These are phyloP conservation scores for Phyllotreta striolata DNA, from an alignment of 2,888 invertebrate species.

Conservation along the genomic window DNA sequence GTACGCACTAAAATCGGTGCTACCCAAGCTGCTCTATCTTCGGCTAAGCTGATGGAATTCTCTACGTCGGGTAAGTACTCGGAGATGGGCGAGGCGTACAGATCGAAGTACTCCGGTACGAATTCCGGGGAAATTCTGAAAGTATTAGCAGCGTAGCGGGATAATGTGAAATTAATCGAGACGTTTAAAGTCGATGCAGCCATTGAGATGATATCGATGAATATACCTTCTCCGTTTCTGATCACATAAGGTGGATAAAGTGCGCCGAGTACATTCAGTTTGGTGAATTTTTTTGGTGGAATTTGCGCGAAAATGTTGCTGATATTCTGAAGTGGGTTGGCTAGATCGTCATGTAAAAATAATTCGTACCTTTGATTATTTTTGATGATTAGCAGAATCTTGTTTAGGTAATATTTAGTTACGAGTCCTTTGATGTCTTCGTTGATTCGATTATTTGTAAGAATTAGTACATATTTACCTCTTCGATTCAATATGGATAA, in stretches of 20 bases:
- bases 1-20: not conserved
- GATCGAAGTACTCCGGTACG: not conserved
- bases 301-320: not conserved
- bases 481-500: not conserved
- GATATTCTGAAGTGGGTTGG: not conserved
- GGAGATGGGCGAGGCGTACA: not conserved
- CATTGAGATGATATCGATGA: slow-evolving; percentile 1
- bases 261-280: not conserved
- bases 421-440: not conserved
- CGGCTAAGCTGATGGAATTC: not conserved
- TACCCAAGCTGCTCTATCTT: not conserved
- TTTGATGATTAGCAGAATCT: not conserved
- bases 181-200: not conserved
- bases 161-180: not conserved
- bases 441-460: not conserved
- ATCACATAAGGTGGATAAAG: slow-evolving; percentile 2
- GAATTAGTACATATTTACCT: slow-evolving; percentile 2
- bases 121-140: not conserved
- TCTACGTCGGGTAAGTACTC: not conserved
- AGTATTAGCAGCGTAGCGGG: not conserved
- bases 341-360: not conserved
- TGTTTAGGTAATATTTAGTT: not conserved
- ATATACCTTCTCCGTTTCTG: not conserved
- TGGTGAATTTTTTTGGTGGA: not conserved
- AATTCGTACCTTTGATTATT: not conserved